Evolutionary conservation across 2,797 vertebrate genomes (phyloP), one percentile per base, ranked within the genome.

Genomic region (Scleropages formosus): DNA sequence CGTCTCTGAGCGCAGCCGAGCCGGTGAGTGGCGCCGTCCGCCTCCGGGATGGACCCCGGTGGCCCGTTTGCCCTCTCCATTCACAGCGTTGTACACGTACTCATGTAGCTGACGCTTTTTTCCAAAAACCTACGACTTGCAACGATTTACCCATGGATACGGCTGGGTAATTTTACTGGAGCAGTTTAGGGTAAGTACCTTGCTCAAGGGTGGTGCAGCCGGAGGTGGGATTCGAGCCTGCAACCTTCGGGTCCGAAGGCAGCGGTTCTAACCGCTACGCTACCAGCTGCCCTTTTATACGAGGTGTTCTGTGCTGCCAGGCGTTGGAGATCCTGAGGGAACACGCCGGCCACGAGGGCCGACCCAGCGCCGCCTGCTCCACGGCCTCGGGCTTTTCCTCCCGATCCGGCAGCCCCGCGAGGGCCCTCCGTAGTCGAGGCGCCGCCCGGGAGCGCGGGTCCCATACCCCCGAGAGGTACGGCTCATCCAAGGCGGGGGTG

Each of bases 281-380:
- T n/a, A n/a, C n/a, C n/a, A n/a, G n/a, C n/a, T n/a, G n/a, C n/a
- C n/a, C n/a, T n/a, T n/a, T n/a, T 74, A 66, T 75, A 24, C 78
- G 4, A 75, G 11, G 77, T 61, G 1, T 76, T 72, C 53, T 1
- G 68, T 78, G 80, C 78, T 75, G 78, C 39, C 83, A 99, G 97
- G 91, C 98, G 76, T 94, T 93, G 0, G 95, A 97, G 80, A 93
- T 98, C 72, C 94, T 98, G 82, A 91, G 92, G 85, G 97, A 99
- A 79, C 97, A 98, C 84, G 91, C 94, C 49, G 87, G 89, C 61
- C 90, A 94, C 10, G 90, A 88, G 13, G 89, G 82, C 78, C 72
- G 87, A 83, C 22, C 85, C 82, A 79, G 91, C 39, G 83, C 84
- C 65, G 88, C 88, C 0, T 72, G 58, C 2, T 72, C 78, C 0